Base-by-base conservation (phyloP, 2,888 invertebrate genomes). In the Cataglyphis cursor region DNA sequence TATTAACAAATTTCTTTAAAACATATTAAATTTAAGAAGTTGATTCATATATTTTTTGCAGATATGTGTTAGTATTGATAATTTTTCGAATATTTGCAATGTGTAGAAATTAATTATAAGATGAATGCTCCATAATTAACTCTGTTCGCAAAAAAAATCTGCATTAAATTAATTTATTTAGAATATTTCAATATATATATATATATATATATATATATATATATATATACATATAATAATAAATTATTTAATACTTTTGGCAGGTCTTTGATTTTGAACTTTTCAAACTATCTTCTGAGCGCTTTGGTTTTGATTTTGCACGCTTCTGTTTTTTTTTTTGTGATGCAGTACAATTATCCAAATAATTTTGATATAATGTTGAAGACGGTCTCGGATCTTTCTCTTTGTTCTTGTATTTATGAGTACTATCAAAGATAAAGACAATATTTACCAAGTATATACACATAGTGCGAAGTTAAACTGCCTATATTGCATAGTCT, bases 171-270 rank as follows among this genome's bases (percentile, higher is more conserved):
- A 8, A 18, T 64, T 38, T 28, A 65, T 65, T 18, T 10, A 2
- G 1, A 64, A 51, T 75, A 21, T 41, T 54, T 8, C 0, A 15
- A 0, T 28, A 10, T 31, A 31, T 31, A 31, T 31, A 31, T 31
- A 31, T 31, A 31, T 31, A 31, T 31, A 31, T 31, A 31, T 31
- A 35, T 31, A 31, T 31, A 31, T 31, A 31, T 31, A 31, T 31
- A 31, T 5, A 31, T 6, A 31, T 5, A 31, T 31, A 31, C 6
- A 31, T 31, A 31, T 35, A 28, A 38, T 28, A 9, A n/a, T 28
- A 10, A 76, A 28, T 59, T 44, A 31, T 59, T 59, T 31, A 51
- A 65, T 89, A 88, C 89, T 89, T 88, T 62, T 62, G 85, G 38
- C 59, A 78, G 62, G 10, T 31, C 41, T n/a, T 76, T 48, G 41